These are phyloP conservation scores for Puma concolor DNA, from an alignment of 2,113 vertebrate species.

Conservation along the genomic window DNA sequence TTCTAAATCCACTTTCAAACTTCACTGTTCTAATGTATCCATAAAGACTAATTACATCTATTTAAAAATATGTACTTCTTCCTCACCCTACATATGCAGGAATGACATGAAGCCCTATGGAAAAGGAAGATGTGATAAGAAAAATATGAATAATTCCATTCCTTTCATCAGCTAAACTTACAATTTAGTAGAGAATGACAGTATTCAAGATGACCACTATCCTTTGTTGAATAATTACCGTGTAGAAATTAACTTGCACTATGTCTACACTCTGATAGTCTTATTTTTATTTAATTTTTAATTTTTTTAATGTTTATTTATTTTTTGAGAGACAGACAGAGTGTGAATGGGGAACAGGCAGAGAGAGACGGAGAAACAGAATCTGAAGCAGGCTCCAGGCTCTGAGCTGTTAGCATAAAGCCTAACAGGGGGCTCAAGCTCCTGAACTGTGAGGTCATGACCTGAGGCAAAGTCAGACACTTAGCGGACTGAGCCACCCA, in stretches of 20 bases:
- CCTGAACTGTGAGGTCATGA: too few relatives aligned
- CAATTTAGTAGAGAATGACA: neutral
- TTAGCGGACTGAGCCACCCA: too few relatives aligned
- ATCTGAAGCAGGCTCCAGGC: too few relatives aligned
- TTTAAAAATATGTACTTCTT: neutral
- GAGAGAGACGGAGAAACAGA: too few relatives aligned
- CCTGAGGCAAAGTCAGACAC: too few relatives aligned
- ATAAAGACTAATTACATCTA: neutral
- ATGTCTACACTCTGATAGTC: neutral
- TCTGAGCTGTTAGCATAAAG: too few relatives aligned
- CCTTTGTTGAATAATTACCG: neutral
- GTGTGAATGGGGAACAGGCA: too few relatives aligned
- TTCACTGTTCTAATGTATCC: neutral
- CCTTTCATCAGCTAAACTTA: neutral
- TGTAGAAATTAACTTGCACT: neutral
- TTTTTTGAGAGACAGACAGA: too few relatives aligned
- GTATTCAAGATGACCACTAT: neutral
- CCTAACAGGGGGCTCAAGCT: too few relatives aligned
- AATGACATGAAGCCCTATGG: neutral
- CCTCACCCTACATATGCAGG: neutral
- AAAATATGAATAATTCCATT: neutral
- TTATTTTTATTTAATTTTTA: neutral
- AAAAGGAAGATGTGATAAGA: neutral
- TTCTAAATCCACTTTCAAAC: conserved; percentile 1
- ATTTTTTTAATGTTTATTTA: too few relatives aligned